A percentile compares a stretch with the other conserved stretches of the same genome.
These are phyloP conservation scores for Scopus umbretta DNA, from an alignment of 2,113 vertebrate species.

Conservation along the genomic window DNA sequence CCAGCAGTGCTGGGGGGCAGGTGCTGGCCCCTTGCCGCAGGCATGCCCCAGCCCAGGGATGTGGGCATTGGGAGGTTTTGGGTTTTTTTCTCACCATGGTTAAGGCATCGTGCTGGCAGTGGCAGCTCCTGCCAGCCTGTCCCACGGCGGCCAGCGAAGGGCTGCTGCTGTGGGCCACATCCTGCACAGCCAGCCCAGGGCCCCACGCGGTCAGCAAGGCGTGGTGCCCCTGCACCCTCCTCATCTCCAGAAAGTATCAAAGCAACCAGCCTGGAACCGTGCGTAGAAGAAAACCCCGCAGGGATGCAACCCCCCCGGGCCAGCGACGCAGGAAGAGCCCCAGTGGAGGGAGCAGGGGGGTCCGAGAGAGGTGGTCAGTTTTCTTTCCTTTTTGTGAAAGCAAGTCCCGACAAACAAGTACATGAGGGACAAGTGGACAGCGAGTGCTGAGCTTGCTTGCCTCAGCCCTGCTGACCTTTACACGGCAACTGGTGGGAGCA, in stretches of 20 bases:
- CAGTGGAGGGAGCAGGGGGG: neutral
- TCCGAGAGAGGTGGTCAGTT: neutral
- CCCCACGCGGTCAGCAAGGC: rapidly evolving
- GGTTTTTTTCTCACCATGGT: neutral
- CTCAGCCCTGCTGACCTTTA: neutral
- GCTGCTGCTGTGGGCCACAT: neutral
- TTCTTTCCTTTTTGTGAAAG: neutral
- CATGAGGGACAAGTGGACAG: neutral
- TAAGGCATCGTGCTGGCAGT: neutral
- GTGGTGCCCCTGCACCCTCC: neutral
- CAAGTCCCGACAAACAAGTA: neutral
- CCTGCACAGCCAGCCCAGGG: neutral
- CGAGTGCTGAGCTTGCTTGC: rapidly evolving
- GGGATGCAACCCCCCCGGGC: neutral
- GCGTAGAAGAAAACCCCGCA: neutral
- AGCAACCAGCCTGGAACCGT: neutral
- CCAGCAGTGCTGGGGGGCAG: neutral
- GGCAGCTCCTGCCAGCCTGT: neutral
- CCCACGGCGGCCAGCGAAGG: neutral
- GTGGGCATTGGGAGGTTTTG: neutral
- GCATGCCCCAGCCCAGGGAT: no score
- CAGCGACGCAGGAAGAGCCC: rapidly evolving
- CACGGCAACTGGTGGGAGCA: neutral
- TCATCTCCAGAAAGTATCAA: neutral
- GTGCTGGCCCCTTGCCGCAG: neutral